Base-by-base conservation (phyloP, 2,888 invertebrate genomes). In the Agriotes lineatus region DNA sequence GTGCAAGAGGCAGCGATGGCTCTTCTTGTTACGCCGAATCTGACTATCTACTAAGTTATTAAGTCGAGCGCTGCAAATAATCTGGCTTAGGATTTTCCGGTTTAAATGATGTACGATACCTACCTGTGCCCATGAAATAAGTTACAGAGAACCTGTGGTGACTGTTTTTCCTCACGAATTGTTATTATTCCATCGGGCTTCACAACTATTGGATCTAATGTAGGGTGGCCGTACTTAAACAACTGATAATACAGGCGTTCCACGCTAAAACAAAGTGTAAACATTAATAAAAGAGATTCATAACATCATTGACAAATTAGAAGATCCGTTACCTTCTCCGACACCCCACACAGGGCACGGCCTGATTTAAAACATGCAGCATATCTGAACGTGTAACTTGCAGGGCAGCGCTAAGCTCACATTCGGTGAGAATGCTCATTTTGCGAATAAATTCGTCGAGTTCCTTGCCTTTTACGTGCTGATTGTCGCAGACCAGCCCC, bases 291-390 rank as follows among this genome's bases (percentile, higher is more conserved):
- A 30, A 35, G 9, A 39, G 22, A 48, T 48, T 44, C 3, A 19
- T 4, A 44, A 19, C 44, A 6, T 3, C 19, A n/a, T n/a, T n/a
- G n/a, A n/a, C n/a, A n/a, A n/a, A n/a, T n/a, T n/a, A n/a, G n/a
- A n/a, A n/a, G n/a, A n/a, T n/a, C 35, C 39, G 30, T 22, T 87
- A 94, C 95, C 95, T 95, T 88, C 95, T 89, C 74, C 96, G 88
- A 85, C 97, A 97, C 72, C 97, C 96, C 80, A 97, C 95, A 87
- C 97, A 97, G 73, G 96, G 96, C 80, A 97, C 95, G 84, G 93
- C 92, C 86, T 96, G 95, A 85, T 95, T 92, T 73, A 97, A 87
- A 79, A 96, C 92, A 78, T 91, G 90, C 81, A 95, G 88, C 79
- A 96, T 90, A 85, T 95, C 94, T 76, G 91, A 89, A 79, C 91